Percentiles rank a stretch among this genome's conserved stretches.
These are phyloP conservation scores for Strix uralensis DNA, from an alignment of 2,113 vertebrate genomes.

Conservation along the genomic window DNA sequence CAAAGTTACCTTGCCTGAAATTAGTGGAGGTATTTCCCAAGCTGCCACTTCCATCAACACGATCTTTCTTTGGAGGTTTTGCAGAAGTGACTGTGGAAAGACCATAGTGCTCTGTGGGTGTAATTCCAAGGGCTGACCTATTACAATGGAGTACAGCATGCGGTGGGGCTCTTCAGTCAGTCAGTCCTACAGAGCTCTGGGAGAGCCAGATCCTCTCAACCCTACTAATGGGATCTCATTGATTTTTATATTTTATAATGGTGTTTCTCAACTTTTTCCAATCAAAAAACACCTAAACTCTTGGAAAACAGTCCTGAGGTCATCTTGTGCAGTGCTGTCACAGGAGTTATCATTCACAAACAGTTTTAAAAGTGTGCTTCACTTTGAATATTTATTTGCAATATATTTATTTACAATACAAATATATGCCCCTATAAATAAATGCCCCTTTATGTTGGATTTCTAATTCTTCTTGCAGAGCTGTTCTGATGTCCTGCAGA, in stretches of 20 bases:
- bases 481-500: neutral
- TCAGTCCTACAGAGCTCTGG: neutral
- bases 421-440: neutral
- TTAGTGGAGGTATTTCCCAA: neutral
- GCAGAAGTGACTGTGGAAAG: neutral
- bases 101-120: neutral
- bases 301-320: neutral
- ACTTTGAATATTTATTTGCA: neutral
- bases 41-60: neutral
- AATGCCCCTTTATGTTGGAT: neutral
- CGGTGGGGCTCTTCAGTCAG: neutral
- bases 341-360: neutral
- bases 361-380: neutral
- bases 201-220: neutral
- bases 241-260: neutral
- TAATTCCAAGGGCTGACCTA: neutral
- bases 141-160: rapidly evolving
- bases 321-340: neutral
- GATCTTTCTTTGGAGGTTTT: neutral
- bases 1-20: neutral
- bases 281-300: neutral
- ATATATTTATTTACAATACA: neutral
- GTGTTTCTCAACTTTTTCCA: neutral
- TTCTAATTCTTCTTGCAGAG: neutral
- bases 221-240: neutral